Evolutionary conservation across 1,140 invertebrate genomes (phyloP).

Genomic region (Drosophila persimilis): DNA sequence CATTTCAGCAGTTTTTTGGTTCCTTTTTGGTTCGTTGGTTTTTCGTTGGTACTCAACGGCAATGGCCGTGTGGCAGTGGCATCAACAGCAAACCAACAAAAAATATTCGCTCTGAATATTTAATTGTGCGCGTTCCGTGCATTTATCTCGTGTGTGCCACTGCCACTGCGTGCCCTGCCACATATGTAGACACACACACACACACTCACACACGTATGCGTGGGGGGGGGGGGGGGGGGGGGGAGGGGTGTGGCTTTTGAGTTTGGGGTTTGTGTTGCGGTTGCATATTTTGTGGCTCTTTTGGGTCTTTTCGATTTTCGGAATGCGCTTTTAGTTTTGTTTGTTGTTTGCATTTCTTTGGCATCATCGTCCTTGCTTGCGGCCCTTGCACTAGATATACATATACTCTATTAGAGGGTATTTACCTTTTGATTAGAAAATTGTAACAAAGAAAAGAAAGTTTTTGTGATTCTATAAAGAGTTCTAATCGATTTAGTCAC

Average conservation of each 20-base stretch:
- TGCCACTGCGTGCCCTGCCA: constrained; percentile 21
- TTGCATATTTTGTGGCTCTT: constrained; percentile 69
- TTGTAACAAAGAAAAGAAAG: too few species aligned
- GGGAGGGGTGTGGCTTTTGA: constrained; percentile 32
- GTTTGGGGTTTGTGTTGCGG: constrained; percentile 51
- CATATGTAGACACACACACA: neutral
- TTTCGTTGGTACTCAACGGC: constrained; percentile 33
- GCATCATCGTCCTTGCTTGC: constrained; percentile 31
- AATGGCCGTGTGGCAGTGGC: constrained; percentile 13
- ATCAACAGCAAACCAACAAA: constrained; percentile 16
- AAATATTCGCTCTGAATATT: constrained; percentile 78
- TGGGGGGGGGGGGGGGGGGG: too few species aligned
- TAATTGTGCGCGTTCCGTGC: constrained; percentile 71
- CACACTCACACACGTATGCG: neutral
- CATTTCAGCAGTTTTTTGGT: constrained; percentile 7
- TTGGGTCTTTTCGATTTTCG: constrained; percentile 72
- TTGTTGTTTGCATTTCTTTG: constrained; percentile 70
- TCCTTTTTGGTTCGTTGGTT: constrained; percentile 39
- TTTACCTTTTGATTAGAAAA: too few species aligned
- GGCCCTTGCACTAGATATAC: too few species aligned
- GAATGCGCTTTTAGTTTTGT: constrained; percentile 71
- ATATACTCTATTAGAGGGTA: neutral
- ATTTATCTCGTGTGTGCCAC: constrained; percentile 45
- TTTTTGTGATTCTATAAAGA: rapidly evolving
- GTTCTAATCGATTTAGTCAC: too few species aligned